Base-by-base conservation (phyloP, 2,113 vertebrate species). In the Choloepus hoffmanni region DNA sequence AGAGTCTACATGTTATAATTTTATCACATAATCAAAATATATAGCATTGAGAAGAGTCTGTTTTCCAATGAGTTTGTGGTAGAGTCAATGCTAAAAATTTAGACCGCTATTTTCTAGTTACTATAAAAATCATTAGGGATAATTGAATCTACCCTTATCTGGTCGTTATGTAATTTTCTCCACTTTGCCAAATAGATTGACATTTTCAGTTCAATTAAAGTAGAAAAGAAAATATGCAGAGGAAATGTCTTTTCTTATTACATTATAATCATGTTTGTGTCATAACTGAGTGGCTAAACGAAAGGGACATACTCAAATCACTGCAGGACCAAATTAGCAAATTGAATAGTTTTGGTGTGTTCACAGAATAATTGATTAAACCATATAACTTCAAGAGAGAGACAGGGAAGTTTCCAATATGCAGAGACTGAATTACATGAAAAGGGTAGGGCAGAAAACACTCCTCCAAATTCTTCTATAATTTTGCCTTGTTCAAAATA, bases 181-280 rank as follows among this genome's bases (percentile, higher is more conserved):
- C 13, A 70, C 55, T 87, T 89, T 88, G 7, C 23, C 33, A 95
- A 91, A 83, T 36, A 88, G 50, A 91, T 36, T 65, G 68, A 86
- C 45, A 26, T 67, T 91, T 92, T 91, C 53, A 76, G 53, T 76
- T 84, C 50, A 93, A 43, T 60, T 10, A 86, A 95, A 97, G 55
- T 84, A 94, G 67, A 89, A 62, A 33, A 89, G 86, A 96, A 94
- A 88, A 92, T 81, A 45, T 94, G 40, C 33, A 60, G 79, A 92
- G 50, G 63, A 97, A 93, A 89, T 85, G 30, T 92, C 73, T 84
- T 96, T 92, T 89, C 96, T 96, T 93, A 94, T 89, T 96, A 90
- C 36, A 84, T 95, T 94, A 94, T 97, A 84, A 84, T 95, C 92
- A 95, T 96, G 74, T 89, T 95, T 96, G 45, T 95, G 74, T 95